Base-by-base conservation (phyloP, 2,113 vertebrate genomes). In the Uropsilus gracilis region DNA sequence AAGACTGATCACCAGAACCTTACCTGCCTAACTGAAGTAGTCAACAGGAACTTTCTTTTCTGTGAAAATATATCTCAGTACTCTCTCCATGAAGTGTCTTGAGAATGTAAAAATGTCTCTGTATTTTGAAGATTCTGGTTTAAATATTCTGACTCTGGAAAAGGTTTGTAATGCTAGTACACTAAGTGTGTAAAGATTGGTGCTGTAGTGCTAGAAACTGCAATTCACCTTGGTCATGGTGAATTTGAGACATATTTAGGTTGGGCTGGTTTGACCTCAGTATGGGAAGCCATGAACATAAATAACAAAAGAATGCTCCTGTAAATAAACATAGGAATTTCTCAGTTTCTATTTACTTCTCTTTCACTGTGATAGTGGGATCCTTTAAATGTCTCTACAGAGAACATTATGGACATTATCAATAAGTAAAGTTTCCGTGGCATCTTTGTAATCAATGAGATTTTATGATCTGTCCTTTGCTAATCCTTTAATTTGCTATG, bases 241-340 rank as follows among this genome's bases (percentile, higher is more conserved):
- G 48, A 77, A 88, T 46, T 77, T 39, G n/a, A 42, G 46, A n/a
- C 76, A 86, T 39, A 71, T 13, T 94, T 84, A 22, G 6, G 10
- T 57, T 92, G 26, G 1, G 66, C 55, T 28, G 63, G 26, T 91
- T 87, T 93, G 18, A 72, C 90, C 94, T 95, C 82, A 93, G 9
- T 32, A 63, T 69, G 48, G 48, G 39, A 66, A 95, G n/a, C 30
- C 87, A 90, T n/a, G 68, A 59, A 66, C 32, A 76, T 72, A 90
- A 94, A 44, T n/a, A 89, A 91, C 50, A 48, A 87, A 94, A 89
- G 50, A 80, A 6, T 20, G 32, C 75, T 77, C 30, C 0, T 42
- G 30, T 30, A 95, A 48, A 88, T 32, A 50, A 0, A 6, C 5
- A 78, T 14, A 39, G 68, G 78, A 68, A 68, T 59, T 50, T 55